These are phyloP conservation scores for Bombus superbus DNA, from an alignment of 1,140 invertebrate genomes.

Conservation along the genomic window DNA sequence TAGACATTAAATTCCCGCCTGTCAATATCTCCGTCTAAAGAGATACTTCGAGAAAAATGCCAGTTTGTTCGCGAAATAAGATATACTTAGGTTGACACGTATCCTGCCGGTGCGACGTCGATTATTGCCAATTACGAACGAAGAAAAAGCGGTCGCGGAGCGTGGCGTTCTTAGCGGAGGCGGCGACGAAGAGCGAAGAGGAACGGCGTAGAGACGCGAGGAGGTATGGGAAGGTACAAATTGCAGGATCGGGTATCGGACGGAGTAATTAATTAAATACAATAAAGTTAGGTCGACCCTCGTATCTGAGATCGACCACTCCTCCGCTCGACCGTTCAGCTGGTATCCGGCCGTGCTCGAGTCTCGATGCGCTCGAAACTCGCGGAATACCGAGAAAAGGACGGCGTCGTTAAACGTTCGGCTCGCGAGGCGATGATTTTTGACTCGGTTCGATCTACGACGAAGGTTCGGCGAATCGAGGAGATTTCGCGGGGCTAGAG, in stretches of 20 bases:
- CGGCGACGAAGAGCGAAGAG: conserved; percentile 40
- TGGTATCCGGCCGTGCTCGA: conserved; percentile 50
- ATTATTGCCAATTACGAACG: conserved; percentile 5
- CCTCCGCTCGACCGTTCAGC: conserved; percentile 70
- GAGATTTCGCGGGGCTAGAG: neutral
- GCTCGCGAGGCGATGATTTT: conserved; percentile 45
- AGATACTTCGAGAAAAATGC: too few species aligned
- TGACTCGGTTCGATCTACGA: conserved; percentile 45
- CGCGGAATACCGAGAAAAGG: conserved; percentile 58
- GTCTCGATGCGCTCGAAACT: conserved; percentile 58
- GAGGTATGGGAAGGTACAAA: conserved; percentile 67
- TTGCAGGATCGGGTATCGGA: conserved; percentile 74
- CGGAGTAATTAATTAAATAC: conserved; percentile 78
- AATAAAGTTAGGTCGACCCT: conserved; percentile 76
- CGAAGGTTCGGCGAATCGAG: conserved; percentile 36
- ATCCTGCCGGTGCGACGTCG: neutral
- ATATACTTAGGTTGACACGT: neutral
- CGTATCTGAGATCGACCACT: conserved; percentile 75
- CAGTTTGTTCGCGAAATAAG: neutral
- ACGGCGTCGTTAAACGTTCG: conserved; percentile 26
- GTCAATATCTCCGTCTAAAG: too few species aligned
- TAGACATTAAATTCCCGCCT: too few species aligned
- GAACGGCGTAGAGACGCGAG: conserved; percentile 29
- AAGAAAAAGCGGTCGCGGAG: conserved; percentile 26
- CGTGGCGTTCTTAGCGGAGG: conserved; percentile 53